These are phyloP conservation scores for Eupithecia pulchellata DNA, from an alignment of 2,888 invertebrate species.

Conservation along the genomic window DNA sequence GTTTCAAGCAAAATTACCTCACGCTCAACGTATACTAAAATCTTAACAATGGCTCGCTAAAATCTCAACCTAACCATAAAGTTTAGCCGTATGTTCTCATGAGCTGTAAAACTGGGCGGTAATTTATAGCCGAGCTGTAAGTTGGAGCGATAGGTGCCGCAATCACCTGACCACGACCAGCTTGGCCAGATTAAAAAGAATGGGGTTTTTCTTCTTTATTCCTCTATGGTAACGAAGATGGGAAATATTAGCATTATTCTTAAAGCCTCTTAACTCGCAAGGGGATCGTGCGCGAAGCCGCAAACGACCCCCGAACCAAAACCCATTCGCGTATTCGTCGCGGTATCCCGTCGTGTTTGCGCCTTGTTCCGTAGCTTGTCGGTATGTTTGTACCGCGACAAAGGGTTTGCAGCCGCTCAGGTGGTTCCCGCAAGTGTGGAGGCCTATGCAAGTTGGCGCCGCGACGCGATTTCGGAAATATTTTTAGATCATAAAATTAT, in stretches of 20 bases:
- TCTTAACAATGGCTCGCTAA: conserved; percentile 22
- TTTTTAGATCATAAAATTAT: background rate
- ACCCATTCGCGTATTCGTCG: no score
- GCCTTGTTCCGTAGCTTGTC: no score
- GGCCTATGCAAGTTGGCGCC: no score
- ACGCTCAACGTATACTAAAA: background rate
- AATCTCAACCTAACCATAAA: conserved; percentile 50
- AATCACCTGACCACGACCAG: conserved; percentile 57
- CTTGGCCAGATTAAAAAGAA: conserved; percentile 19
- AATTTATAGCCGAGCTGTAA: conserved; percentile 81
- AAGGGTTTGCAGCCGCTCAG: no score
- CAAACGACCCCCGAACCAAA: no score
- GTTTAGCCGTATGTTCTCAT: conserved; percentile 75
- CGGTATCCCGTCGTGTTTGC: no score
- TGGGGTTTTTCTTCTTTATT: background rate
- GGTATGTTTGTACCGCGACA: no score
- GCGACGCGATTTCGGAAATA: no score
- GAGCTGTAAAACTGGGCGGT: conserved; percentile 81
- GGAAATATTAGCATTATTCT: background rate
- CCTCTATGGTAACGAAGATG: background rate
- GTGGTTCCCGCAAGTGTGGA: no score
- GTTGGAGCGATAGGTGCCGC: conserved; percentile 67
- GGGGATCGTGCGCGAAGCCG: no score
- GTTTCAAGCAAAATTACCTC: background rate
- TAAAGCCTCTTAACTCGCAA: no score